Conservation (phyloP, 2,113 vertebrate genomes). For the Cebus imitator region DNA sequence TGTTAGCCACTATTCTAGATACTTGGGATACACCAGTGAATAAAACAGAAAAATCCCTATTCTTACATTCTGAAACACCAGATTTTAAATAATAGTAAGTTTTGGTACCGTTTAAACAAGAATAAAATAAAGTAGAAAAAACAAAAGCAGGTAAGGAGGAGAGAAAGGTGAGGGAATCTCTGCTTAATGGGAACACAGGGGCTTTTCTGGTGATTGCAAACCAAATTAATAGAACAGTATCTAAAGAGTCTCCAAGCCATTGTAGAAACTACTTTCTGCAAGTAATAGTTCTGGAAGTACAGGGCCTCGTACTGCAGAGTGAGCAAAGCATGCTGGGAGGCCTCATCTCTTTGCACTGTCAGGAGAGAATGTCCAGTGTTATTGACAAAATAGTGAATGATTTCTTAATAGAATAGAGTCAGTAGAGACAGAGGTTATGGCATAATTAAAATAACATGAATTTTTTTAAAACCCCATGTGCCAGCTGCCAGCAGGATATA, state of each 20-base stretch:
- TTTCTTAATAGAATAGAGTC: constrained; percentile 16
- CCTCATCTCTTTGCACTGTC: neutral
- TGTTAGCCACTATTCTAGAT: neutral
- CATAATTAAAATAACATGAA: constrained; percentile 24
- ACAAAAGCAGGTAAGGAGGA: neutral
- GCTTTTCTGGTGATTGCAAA: neutral
- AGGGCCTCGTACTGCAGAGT: neutral
- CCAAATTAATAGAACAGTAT: neutral
- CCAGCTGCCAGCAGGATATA: neutral
- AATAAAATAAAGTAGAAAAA: neutral
- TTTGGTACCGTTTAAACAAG: neutral
- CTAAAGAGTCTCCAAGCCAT: neutral
- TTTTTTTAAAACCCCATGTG: neutral
- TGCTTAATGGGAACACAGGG: neutral
- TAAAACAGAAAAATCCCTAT: neutral
- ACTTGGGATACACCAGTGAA: neutral
- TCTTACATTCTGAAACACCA: neutral
- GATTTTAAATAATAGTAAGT: neutral
- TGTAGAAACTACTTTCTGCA: neutral
- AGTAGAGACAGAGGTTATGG: neutral
- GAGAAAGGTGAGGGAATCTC: neutral
- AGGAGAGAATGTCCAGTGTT: neutral
- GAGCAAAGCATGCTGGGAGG: neutral
- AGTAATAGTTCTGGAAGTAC: neutral
- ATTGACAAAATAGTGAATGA: constrained; percentile 32